Conservation (phyloP, 1,140 invertebrate species). For the Coenobita brevimanus region DNA sequence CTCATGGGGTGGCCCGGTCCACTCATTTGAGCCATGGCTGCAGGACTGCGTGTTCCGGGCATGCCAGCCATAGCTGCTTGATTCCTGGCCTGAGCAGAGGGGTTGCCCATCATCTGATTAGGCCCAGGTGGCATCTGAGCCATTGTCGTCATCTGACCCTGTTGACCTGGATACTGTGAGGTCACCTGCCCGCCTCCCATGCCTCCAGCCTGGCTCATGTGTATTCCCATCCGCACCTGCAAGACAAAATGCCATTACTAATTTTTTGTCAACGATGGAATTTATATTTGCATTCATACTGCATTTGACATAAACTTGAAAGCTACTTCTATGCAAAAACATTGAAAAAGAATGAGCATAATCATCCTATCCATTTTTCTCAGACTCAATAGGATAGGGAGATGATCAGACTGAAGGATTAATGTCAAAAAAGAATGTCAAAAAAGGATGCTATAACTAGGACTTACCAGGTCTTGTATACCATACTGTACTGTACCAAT, state of each 20-base stretch:
- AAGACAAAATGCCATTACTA: constrained; percentile 5
- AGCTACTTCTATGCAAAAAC: no score
- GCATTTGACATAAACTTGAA: no score
- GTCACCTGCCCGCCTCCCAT: constrained; percentile 68
- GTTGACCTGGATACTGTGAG: constrained; percentile 64
- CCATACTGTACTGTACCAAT: no score
- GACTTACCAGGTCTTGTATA: no score
- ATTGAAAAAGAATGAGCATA: no score
- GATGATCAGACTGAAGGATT: no score
- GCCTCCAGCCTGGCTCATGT: constrained; percentile 68
- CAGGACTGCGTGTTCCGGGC: constrained; percentile 63
- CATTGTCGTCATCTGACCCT: constrained; percentile 60
- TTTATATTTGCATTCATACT: no score
- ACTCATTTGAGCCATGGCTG: constrained; percentile 66
- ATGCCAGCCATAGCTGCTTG: constrained; percentile 59
- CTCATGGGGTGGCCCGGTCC: constrained; percentile 66
- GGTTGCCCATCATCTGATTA: constrained; percentile 62
- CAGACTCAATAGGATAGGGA: no score
- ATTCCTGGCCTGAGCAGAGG: constrained; percentile 56
- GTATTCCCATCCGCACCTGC: constrained; percentile 67
- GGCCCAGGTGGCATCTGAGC: constrained; percentile 59
- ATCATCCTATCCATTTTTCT: no score
- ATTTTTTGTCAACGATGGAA: no score
- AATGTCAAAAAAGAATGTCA: no score
- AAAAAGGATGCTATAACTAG: no score